These are phyloP conservation scores for Meta bourneti DNA, from an alignment of 2,888 invertebrate species.

Conservation along the genomic window DNA sequence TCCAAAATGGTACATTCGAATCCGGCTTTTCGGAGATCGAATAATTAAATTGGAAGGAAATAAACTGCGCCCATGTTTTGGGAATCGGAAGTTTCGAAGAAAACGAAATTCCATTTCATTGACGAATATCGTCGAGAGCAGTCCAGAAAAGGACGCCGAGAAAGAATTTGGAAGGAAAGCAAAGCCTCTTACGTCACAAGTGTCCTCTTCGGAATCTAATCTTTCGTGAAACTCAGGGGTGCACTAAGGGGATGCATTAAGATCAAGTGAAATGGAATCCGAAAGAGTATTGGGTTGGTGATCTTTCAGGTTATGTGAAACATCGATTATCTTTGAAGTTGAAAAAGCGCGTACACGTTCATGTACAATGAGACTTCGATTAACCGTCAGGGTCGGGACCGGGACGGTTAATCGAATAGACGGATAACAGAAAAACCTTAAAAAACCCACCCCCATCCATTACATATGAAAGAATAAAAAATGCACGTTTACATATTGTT, in stretches of 20 bases:
- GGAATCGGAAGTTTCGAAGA: background rate
- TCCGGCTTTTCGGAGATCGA: too few relatives aligned
- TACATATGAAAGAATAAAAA: too few relatives aligned
- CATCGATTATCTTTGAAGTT: too few relatives aligned
- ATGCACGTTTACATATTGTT: too few relatives aligned
- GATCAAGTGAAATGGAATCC: conserved; percentile 27
- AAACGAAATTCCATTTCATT: conserved; percentile 18
- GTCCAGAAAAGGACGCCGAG: background rate
- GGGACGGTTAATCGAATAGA: too few relatives aligned
- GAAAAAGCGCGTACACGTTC: too few relatives aligned
- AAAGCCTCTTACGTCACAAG: conserved; percentile 13
- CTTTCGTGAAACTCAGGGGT: conserved; percentile 1
- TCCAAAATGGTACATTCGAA: too few relatives aligned
- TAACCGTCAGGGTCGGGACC: too few relatives aligned
- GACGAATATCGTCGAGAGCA: conserved; percentile 16
- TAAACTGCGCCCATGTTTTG: background rate
- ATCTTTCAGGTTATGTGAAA: too few relatives aligned
- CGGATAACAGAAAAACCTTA: too few relatives aligned
- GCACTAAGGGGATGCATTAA: conserved; percentile 27
- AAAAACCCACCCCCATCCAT: too few relatives aligned
- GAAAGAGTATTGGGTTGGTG: conserved; percentile 3
- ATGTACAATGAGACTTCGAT: too few relatives aligned
- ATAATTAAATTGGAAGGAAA: conserved; percentile 41
- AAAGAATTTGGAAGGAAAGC: background rate
- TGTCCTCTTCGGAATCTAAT: conserved; percentile 21